Evolutionary conservation across 2,888 invertebrate genomes (phyloP).

Genomic region (Achlya flavicornis): DNA sequence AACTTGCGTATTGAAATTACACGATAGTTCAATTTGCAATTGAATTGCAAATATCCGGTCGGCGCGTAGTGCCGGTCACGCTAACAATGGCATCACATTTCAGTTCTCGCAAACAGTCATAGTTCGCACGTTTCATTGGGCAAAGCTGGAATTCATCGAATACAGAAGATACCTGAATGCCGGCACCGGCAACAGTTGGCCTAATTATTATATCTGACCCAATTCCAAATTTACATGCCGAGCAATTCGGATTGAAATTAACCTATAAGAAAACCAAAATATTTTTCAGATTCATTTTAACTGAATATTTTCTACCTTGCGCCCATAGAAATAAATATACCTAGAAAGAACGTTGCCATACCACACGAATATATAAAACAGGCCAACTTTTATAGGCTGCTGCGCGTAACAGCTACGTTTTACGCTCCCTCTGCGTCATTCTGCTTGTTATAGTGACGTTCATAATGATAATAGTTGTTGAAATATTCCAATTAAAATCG

Average conservation of each 20-base stretch:
- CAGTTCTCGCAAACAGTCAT: conserved; percentile 31
- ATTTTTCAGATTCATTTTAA: neutral
- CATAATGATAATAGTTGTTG: too few relatives aligned
- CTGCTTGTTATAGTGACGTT: too few relatives aligned
- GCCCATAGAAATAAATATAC: too few relatives aligned
- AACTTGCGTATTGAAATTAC: conserved; percentile 40
- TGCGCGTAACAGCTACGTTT: too few relatives aligned
- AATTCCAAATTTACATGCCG: conserved; percentile 24
- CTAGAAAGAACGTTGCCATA: too few relatives aligned
- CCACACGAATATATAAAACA: too few relatives aligned
- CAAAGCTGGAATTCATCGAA: conserved; percentile 30
- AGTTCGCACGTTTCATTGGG: conserved; percentile 30
- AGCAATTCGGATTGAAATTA: neutral
- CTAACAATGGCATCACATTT: conserved; percentile 46
- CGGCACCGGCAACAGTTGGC: conserved; percentile 16
- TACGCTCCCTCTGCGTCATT: too few relatives aligned
- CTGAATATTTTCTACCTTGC: neutral
- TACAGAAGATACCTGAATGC: conserved; percentile 24
- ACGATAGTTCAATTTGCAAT: conserved; percentile 47
- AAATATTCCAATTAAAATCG: too few relatives aligned
- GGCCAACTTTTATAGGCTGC: too few relatives aligned
- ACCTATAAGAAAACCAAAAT: neutral
- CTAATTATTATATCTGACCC: conserved; percentile 35
- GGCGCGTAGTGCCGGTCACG: conserved; percentile 33
- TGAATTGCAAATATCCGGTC: conserved; percentile 56